A percentile compares a stretch with the other conserved stretches of the same genome.
These are phyloP conservation scores for Takifugu rubripes DNA, from an alignment of 2,797 vertebrate genomes.

Conservation along the genomic window DNA sequence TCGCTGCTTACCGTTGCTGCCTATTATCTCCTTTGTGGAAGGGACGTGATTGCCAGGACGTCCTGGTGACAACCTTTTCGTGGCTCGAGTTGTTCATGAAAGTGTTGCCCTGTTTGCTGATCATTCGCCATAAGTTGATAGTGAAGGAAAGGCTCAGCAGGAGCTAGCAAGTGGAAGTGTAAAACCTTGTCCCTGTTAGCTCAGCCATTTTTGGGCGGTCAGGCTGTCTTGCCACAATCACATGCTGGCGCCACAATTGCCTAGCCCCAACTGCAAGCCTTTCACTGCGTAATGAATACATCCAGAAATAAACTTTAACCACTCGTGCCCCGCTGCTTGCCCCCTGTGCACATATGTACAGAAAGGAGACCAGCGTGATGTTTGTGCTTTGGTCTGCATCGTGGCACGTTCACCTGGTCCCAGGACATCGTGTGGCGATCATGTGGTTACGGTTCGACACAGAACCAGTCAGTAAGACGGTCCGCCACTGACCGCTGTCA, in stretches of 20 bases:
- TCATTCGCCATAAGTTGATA: no score
- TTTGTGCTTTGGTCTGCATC: constrained; percentile 59
- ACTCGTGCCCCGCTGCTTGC: constrained; percentile 65
- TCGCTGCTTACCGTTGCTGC: constrained; percentile 37
- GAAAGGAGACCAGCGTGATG: constrained; percentile 78
- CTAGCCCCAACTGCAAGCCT: constrained; percentile 83
- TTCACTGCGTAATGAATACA: constrained; percentile 90
- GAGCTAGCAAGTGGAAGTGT: constrained; percentile 64
- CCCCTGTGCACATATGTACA: constrained; percentile 61
- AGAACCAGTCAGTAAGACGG: constrained; percentile 62
- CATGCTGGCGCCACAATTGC: constrained; percentile 86
- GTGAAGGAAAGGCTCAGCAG: constrained; percentile 27
- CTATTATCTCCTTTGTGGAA: constrained; percentile 61
- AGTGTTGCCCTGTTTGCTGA: no score
- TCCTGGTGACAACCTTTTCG: constrained; percentile 58
- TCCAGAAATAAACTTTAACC: constrained; percentile 89
- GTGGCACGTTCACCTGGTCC: constrained; percentile 70
- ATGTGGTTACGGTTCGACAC: constrained; percentile 66
- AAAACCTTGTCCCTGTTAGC: constrained; percentile 83
- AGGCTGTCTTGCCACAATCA: constrained; percentile 96
- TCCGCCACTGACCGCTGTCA: constrained; percentile 64
- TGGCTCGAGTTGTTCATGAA: no score
- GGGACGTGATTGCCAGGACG: constrained; percentile 65
- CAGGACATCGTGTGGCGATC: constrained; percentile 56
- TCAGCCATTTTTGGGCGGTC: constrained; percentile 93